Base-by-base conservation (phyloP, 2,113 vertebrate species). In the Tachycineta bicolor region DNA sequence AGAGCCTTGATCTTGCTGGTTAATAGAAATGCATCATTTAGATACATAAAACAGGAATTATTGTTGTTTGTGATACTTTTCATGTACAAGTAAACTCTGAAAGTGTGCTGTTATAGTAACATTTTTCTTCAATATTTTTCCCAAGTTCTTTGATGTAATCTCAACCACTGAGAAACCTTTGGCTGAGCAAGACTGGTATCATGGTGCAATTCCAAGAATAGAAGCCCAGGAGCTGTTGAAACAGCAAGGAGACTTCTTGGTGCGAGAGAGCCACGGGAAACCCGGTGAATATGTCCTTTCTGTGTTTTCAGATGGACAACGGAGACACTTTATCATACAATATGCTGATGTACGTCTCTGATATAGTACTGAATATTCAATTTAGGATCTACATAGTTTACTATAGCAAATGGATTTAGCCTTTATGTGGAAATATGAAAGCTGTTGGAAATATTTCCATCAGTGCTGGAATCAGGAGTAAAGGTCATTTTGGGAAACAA, bases 201-300 rank as follows among this genome's bases (percentile, higher is more conserved):
- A 99, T 18, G 99, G 99, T 9, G 99, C 99, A 82, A 99, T 99
- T 96, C 99, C 99, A 74, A 98, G 99, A 85, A 98, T 99, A 43
- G 99, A 99, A 97, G 99, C 99, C 9, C 99, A 99, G 97, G 99
- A 99, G 87, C 98, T 99, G 17, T 98, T 99, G 75, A 99, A 98
- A 94, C 98, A 99, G 74, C 99, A 99, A 97, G 99, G 99, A 89
- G 99, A 99, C 98, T 99, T 99, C 97, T 97, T 99, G 96, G 99
- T 99, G 89, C 98, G 99, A 83, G 99, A 99, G 96, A 99, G 99
- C 95, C 99, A 99, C 77, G 99, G 99, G 70, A 99, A 99, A 97
- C 99, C 99, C 39, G 99, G 99, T 96, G 99, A 99, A 98, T 99
- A 99, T 96, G 99, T 99, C 94, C 98, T 99, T 97, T 99, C 99